A percentile compares a stretch with the other conserved stretches of the same genome.
These are phyloP conservation scores for Diorhabda carinulata DNA, from an alignment of 1,140 invertebrate species.

Conservation along the genomic window DNA sequence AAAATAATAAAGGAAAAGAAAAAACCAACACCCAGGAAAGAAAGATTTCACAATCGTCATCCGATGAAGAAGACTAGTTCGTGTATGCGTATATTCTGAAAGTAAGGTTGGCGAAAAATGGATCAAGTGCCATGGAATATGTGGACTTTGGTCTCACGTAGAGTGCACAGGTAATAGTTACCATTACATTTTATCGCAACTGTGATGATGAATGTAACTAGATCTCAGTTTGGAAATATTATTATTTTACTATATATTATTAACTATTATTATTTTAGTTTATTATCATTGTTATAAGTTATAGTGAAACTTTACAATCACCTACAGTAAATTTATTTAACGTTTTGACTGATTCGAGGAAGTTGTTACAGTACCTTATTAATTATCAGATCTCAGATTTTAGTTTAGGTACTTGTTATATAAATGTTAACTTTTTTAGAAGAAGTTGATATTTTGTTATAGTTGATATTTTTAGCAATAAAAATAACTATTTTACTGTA, in stretches of 20 bases:
- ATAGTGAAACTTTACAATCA: background rate
- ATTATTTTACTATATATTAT: background rate
- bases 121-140: slow-evolving; percentile 9
- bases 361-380: no score
- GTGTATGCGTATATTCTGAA: background rate
- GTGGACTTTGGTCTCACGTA: slow-evolving; percentile 1
- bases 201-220: background rate
- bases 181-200: background rate
- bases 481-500: background rate
- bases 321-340: background rate
- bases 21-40: background rate
- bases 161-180: background rate
- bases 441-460: background rate
- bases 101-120: slow-evolving; percentile 6
- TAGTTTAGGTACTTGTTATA: background rate
- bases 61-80: slow-evolving; percentile 7
- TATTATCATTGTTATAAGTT: background rate
- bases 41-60: background rate
- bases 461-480: background rate
- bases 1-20: slow-evolving; percentile 5
- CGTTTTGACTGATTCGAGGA: no score
- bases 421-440: background rate
- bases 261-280: background rate
- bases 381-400: no score
- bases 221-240: background rate